Conservation (phyloP, 1,140 invertebrate species). For the Gonioctena quinquepunctata region DNA sequence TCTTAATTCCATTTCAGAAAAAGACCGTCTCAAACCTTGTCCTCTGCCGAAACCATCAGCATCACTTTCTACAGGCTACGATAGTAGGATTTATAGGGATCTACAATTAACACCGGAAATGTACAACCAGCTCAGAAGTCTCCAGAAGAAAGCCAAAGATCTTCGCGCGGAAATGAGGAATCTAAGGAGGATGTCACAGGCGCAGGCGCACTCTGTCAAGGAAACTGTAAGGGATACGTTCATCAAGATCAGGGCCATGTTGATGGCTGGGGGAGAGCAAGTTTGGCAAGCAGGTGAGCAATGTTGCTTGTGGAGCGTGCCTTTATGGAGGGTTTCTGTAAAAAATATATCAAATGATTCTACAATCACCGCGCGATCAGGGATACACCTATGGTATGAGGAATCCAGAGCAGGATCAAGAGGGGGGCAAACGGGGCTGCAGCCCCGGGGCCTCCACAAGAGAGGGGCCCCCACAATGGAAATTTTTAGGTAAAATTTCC, state of each 20-base stretch:
- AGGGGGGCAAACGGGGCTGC: no score
- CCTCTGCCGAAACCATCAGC: conserved; percentile 80
- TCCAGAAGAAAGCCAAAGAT: conserved; percentile 90
- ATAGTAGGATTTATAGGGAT: conserved; percentile 63
- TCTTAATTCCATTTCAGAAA: conserved; percentile 68
- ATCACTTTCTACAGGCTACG: conserved; percentile 70
- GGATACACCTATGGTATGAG: no score
- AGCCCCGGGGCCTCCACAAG: no score
- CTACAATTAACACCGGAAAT: conserved; percentile 79
- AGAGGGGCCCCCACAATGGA: no score
- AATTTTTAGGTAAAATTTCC: no score
- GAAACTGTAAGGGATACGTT: conserved; percentile 90
- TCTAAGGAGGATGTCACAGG: conserved; percentile 84
- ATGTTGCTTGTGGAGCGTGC: no score
- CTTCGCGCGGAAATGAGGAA: conserved; percentile 87
- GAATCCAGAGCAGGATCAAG: no score
- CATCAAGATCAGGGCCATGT: conserved; percentile 77
- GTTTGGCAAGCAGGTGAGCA: conserved; percentile 53
- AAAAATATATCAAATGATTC: neutral
- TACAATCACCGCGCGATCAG: no score
- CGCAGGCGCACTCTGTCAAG: conserved; percentile 86
- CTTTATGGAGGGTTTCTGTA: neutral
- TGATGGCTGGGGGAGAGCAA: conserved; percentile 67
- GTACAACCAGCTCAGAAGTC: conserved; percentile 79
- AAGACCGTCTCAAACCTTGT: conserved; percentile 80